Conservation (phyloP, 2,797 vertebrate genomes). For the Halcyon chelicuti region DNA sequence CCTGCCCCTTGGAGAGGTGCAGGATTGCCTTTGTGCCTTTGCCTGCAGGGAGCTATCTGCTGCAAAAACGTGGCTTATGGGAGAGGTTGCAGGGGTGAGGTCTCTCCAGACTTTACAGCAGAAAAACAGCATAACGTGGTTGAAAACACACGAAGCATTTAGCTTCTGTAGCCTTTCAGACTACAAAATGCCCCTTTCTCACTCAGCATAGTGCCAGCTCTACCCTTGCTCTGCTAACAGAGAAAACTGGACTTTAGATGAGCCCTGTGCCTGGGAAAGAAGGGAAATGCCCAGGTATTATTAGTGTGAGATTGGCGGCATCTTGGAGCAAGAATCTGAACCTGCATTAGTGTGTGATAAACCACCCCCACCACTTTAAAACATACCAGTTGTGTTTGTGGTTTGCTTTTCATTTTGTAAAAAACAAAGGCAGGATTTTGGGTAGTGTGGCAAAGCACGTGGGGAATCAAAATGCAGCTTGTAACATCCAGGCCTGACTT, state of each 20-base stretch:
- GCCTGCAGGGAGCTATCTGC: background rate
- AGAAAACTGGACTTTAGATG: background rate
- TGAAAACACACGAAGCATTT: background rate
- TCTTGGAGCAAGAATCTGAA: background rate
- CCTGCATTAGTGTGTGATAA: background rate
- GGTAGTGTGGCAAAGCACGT: background rate
- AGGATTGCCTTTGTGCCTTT: background rate
- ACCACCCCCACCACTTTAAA: background rate
- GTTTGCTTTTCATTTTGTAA: background rate
- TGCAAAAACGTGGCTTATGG: background rate
- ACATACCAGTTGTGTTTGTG: background rate
- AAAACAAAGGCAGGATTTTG: background rate
- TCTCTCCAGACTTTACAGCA: background rate
- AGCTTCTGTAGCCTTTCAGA: background rate
- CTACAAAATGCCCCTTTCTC: background rate
- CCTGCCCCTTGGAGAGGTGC: fast-evolving
- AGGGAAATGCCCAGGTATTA: background rate
- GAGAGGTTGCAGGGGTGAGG: background rate
- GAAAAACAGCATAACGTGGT: background rate
- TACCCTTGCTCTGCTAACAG: background rate
- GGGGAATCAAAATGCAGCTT: background rate
- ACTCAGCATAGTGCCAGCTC: background rate
- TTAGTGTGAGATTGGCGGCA: background rate
- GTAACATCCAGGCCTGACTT: background rate
- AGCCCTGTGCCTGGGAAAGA: background rate